Evolutionary conservation across 2,797 vertebrate species (phyloP), one percentile per base, ranked within the genome.

Genomic region (Chelidonichthys spinosus): DNA sequence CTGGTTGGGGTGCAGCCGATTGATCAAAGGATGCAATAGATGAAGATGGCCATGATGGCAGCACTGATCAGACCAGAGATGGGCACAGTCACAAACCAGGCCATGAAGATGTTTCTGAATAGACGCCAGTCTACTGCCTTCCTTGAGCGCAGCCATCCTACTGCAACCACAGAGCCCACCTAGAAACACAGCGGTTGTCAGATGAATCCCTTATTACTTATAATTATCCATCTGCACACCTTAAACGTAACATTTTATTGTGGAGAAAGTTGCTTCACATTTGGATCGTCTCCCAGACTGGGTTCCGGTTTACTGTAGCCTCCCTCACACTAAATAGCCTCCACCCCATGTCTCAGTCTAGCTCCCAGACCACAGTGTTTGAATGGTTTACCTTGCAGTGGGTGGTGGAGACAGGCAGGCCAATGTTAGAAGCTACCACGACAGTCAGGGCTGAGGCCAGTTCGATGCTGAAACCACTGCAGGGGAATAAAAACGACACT

Each of bases 71-170:
- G 89, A 8, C 97, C 97, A 0, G 98, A 98, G 85, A 99, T 98
- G 50, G 98, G 98, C 55, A 99, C 98, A 0, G 98, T 99, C 85
- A 99, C 98, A 0, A 99, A 99, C 98, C 98, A 99, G 1, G 98
- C 98, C 96, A 99, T 90, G 87, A 99, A 99, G 94, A 99, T 99
- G 88, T 99, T 99, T 17, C 97, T 96, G 89, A 99, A 99, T 54
- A 99, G 95, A 17, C 96, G 95, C 98, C 98, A 99, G 77, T 99
- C 98, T n/a, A 99, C 98, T 0, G 97, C 97, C 84, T 99, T 99
- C 82, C 68, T 95, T 46, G 98, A 99, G 32, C 97, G 96, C 64
- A 99, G 94, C 98, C 98, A 99, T 53, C 98, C 98, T 2, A 99
- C 97, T 0, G 98, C 96, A 1, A 99, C 98, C 54, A 99, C 98